These are phyloP conservation scores for Pipistrellus pygmaeus DNA, from an alignment of 2,797 vertebrate species.

Conservation along the genomic window DNA sequence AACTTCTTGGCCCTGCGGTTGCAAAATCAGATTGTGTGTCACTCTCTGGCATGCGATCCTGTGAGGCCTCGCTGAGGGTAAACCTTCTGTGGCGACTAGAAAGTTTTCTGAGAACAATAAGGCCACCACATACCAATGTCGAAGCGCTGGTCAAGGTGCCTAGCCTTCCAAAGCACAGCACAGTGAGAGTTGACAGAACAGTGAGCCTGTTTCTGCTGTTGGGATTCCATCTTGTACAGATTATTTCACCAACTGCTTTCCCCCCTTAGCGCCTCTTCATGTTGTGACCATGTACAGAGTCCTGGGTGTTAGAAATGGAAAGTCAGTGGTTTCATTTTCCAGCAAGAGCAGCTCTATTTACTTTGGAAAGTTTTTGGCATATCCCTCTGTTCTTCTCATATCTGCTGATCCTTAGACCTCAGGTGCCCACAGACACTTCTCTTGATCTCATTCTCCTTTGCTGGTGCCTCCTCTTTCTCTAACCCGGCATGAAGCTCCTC, in stretches of 20 bases:
- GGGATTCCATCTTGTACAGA: not conserved
- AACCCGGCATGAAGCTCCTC: not conserved
- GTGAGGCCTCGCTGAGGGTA: not conserved
- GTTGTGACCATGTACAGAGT: not conserved
- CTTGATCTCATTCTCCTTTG: not conserved
- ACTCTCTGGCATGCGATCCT: not conserved
- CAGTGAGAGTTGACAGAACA: not conserved
- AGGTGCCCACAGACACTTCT: not conserved
- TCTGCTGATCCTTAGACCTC: not conserved
- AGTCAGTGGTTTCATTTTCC: not conserved
- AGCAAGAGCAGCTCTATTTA: not conserved
- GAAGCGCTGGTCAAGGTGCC: not conserved
- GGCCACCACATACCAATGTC: not conserved
- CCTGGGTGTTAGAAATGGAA: slow-evolving; percentile 6
- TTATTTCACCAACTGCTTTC: not conserved
- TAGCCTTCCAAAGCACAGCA: not conserved
- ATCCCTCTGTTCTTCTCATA: not conserved
- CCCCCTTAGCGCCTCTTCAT: not conserved
- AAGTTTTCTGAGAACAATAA: slow-evolving; percentile 22
- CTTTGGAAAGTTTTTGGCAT: not conserved
- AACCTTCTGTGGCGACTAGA: not conserved
- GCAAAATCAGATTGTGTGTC: slow-evolving; percentile 61
- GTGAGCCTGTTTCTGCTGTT: not conserved
- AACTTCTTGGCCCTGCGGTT: slow-evolving; percentile 46
- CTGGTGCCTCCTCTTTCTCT: not conserved